Evolutionary conservation across 2,113 vertebrate genomes (phyloP).

Genomic region (Parus major): DNA sequence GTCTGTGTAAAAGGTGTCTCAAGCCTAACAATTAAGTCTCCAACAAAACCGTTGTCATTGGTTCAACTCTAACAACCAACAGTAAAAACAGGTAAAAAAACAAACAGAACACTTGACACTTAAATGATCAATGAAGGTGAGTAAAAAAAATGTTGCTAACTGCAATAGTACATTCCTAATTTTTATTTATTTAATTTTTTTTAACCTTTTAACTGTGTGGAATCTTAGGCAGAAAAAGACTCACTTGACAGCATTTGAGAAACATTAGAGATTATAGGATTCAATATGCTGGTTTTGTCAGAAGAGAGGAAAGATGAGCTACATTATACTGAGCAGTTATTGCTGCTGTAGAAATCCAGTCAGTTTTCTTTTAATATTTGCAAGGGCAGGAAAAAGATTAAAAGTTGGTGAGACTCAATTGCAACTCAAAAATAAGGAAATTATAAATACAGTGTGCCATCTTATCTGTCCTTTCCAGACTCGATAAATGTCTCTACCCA

Average conservation of each 20-base stretch:
- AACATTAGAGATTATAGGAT: neutral
- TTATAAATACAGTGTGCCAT: neutral
- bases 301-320: neutral
- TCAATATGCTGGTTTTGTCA: neutral
- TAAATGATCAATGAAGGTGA: neutral
- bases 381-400: neutral
- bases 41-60: neutral
- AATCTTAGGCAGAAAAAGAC: neutral
- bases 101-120: neutral
- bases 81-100: neutral
- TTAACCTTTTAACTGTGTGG: neutral
- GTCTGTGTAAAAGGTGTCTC: neutral
- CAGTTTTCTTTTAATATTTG: neutral
- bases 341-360: neutral
- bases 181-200: neutral
- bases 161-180: neutral
- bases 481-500: neutral
- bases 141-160: neutral
- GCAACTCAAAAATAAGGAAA: constrained; percentile 17
- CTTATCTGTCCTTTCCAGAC: constrained; percentile 15
- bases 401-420: neutral
- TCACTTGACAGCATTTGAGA: neutral
- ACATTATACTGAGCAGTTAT: neutral
- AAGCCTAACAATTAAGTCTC: neutral
- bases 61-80: neutral